Conservation (phyloP, 2,888 invertebrate genomes). For the Diloba caeruleocephala region DNA sequence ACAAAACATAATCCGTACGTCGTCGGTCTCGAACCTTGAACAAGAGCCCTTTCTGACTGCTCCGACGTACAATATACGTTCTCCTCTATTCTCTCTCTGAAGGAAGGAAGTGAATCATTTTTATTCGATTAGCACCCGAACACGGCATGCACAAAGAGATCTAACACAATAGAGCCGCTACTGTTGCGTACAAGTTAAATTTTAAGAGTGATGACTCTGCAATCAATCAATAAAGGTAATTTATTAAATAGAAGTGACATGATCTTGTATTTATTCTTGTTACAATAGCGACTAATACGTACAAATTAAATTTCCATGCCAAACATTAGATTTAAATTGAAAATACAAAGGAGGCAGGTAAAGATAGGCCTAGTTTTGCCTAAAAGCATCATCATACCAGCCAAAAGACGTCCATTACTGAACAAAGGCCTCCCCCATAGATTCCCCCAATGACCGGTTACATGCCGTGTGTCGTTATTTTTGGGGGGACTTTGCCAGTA, state of each 20-base stretch:
- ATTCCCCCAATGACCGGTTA: too few relatives aligned
- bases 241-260: slow-evolving; percentile 4
- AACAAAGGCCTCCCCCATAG: too few relatives aligned
- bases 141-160: slow-evolving; percentile 62
- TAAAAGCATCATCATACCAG: too few relatives aligned
- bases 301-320: too few relatives aligned
- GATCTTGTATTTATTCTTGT: slow-evolving; percentile 1
- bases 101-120: slow-evolving; percentile 82
- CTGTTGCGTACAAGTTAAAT: slow-evolving; percentile 60
- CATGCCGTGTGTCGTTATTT: too few relatives aligned
- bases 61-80: slow-evolving; percentile 60
- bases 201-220: slow-evolving; percentile 53
- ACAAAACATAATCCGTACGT: slow-evolving; percentile 57
- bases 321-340: too few relatives aligned
- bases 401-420: too few relatives aligned
- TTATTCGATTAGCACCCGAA: slow-evolving; percentile 74
- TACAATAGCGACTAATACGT: too few relatives aligned
- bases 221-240: slow-evolving; percentile 42
- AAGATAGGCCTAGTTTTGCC: too few relatives aligned
- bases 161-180: slow-evolving; percentile 57
- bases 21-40: slow-evolving; percentile 56
- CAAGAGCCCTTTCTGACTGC: slow-evolving; percentile 63
- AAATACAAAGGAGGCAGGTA: too few relatives aligned
- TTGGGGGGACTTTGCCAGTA: too few relatives aligned
- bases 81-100: slow-evolving; percentile 52